A percentile compares a stretch with the other conserved stretches of the same genome.
phyloP scores from a whole-genome alignment of 2,113 vertebrate genomes.

The Melanerpes formicivorus region DNA sequence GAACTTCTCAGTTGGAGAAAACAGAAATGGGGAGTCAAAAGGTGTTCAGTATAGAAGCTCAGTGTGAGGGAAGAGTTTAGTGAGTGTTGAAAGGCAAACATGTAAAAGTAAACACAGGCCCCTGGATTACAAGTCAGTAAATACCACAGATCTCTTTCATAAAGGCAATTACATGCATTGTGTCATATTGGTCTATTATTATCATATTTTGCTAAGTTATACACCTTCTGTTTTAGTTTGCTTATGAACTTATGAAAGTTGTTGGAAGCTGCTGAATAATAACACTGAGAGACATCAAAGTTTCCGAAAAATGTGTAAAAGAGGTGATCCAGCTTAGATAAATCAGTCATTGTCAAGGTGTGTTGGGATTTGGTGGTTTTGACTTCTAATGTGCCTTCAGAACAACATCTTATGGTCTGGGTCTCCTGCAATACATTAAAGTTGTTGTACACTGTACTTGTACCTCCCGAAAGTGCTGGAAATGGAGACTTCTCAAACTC shows the following conservation, averaged over 20 bases:
- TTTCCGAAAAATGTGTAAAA: background rate
- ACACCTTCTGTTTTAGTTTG: background rate
- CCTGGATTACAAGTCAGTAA: slow-evolving; percentile 74
- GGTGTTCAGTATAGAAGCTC: slow-evolving; percentile 73
- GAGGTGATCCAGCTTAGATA: background rate
- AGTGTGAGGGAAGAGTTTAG: slow-evolving; percentile 76
- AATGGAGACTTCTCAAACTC: background rate
- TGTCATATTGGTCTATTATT: background rate
- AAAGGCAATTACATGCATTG: background rate
- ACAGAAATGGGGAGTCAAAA: slow-evolving; percentile 72
- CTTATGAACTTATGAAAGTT: background rate
- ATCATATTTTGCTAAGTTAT: background rate
- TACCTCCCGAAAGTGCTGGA: background rate
- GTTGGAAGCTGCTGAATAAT: background rate
- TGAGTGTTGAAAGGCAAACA: slow-evolving; percentile 71
- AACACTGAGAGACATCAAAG: background rate
- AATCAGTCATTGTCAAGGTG: background rate
- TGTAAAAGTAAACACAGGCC: slow-evolving; percentile 80
- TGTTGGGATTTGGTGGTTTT: background rate
- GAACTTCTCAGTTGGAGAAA: slow-evolving; percentile 81
- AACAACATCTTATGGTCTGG: background rate
- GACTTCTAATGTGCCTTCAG: background rate
- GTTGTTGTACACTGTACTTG: background rate
- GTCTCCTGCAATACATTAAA: background rate
- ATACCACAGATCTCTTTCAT: background rate